Evolutionary conservation across 2,797 vertebrate genomes (phyloP).

Genomic region (Ptychadena robeensis): DNA sequence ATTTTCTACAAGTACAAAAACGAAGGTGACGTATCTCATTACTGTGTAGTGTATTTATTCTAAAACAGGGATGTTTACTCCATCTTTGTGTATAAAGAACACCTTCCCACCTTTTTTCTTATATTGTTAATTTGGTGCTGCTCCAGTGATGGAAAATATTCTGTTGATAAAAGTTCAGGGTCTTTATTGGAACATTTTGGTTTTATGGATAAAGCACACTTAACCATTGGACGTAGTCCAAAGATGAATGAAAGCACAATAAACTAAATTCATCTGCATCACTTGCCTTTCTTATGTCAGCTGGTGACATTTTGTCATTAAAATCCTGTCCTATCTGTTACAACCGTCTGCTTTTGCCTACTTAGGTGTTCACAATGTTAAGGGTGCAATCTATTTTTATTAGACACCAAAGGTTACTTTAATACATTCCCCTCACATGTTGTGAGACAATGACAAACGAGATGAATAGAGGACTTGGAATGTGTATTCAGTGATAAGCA

Average conservation of each 20-base stretch:
- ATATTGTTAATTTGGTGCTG: background rate
- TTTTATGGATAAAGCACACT: background rate
- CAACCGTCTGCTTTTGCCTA: background rate
- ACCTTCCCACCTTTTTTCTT: background rate
- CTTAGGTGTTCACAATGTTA: too few species aligned
- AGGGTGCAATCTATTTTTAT: too few species aligned
- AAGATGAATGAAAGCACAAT: background rate
- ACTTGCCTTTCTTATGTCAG: background rate
- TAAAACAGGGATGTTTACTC: background rate
- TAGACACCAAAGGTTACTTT: too few species aligned
- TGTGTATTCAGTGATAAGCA: too few species aligned
- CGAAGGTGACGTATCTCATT: too few species aligned
- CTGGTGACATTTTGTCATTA: background rate
- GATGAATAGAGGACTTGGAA: too few species aligned
- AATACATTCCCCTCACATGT: too few species aligned
- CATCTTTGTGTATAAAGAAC: background rate
- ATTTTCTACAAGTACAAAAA: too few species aligned
- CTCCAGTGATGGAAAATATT: background rate
- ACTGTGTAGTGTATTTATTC: too few species aligned
- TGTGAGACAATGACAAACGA: too few species aligned
- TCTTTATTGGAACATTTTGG: background rate
- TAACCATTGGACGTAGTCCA: background rate
- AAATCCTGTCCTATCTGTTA: background rate
- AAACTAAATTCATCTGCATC: background rate
- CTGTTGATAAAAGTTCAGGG: background rate